These are phyloP conservation scores for Altica lythri DNA, from an alignment of 2,888 invertebrate genomes.

Conservation along the genomic window DNA sequence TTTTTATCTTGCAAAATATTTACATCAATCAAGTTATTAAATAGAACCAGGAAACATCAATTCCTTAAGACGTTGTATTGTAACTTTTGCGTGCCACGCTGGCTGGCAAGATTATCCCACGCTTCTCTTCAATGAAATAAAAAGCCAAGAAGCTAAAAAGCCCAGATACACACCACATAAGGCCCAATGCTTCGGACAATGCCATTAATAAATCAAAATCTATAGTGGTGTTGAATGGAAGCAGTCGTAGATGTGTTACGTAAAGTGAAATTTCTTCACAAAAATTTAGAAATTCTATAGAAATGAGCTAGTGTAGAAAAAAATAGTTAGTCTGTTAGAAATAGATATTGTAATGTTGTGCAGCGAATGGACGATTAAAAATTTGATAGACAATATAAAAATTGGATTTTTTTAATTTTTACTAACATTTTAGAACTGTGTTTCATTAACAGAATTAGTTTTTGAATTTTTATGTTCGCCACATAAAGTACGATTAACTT, in stretches of 20 bases:
- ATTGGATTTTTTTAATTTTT: too few relatives aligned
- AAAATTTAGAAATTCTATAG: slow-evolving; percentile 8
- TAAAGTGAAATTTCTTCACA: slow-evolving; percentile 21
- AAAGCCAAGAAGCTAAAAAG: slow-evolving; percentile 37
- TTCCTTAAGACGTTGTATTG: neutral
- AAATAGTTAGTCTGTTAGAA: too few relatives aligned
- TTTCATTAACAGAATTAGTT: too few relatives aligned
- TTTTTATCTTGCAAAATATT: too few relatives aligned
- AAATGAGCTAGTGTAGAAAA: slow-evolving; percentile 19
- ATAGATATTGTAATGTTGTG: too few relatives aligned
- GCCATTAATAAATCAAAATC: slow-evolving; percentile 35
- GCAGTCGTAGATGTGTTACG: slow-evolving; percentile 25
- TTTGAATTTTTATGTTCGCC: too few relatives aligned
- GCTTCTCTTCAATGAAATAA: slow-evolving; percentile 39
- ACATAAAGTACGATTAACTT: too few relatives aligned
- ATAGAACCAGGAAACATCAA: slow-evolving; percentile 1
- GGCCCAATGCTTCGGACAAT: slow-evolving; percentile 31
- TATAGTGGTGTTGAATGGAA: slow-evolving; percentile 34
- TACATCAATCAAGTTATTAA: neutral
- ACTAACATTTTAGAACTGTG: too few relatives aligned
- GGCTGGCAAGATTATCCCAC: slow-evolving; percentile 19
- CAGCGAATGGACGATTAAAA: too few relatives aligned
- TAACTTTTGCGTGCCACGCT: neutral
- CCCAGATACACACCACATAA: slow-evolving; percentile 48
- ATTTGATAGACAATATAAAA: too few relatives aligned